Evolutionary conservation across 2,797 vertebrate genomes (phyloP), one percentile per base, ranked within the genome.

Genomic region (Botia almorhae): DNA sequence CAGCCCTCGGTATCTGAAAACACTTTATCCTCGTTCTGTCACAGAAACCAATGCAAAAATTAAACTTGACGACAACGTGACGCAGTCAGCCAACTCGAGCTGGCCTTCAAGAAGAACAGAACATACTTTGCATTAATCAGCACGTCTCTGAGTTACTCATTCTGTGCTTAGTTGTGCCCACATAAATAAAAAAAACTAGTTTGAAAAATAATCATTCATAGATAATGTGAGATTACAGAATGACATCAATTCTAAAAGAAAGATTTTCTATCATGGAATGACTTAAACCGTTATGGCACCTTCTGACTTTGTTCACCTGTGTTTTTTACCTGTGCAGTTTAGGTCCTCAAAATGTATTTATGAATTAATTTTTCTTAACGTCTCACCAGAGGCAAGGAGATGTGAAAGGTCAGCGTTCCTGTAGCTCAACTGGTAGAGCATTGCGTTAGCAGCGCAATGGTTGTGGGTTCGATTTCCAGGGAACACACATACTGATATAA

Each of bases 61-160:
- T 21, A 16, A 69, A 78, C 29, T 79, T 78, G 67, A 61, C 19
- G 33, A 76, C 19, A 64, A 17, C 63, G 33, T 70, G 58, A 82
- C 13, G 10, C 76, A 63, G 72, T 68, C 50, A 43, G 77, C 53
- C 56, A 68, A 69, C 63, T 76, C 63, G 60, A 19, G 60, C 73
- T 77, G 85, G 78, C 83, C 79, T 82, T 85, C 63, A n/a, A 71
- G 51, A 71, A 58, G 55, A 71, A 76, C 68, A 86, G 60, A 53
- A 65, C 78, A 64, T 64, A 73, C 69, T 80, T 79, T 65, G 23
- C 51, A 60, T 46, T 69, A 56, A 80, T 80, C 70, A 77, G 77
- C 77, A 33, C 43, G 39, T 53, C 71, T 60, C 7, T 56, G 78
- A 85, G 74, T 84, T 74, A 76, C 55, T 72, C 69, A 61, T 81